phyloP scores from a whole-genome alignment of 37 sponge, comb jelly and placozoan species.

The Oopsacas minuta region DNA sequence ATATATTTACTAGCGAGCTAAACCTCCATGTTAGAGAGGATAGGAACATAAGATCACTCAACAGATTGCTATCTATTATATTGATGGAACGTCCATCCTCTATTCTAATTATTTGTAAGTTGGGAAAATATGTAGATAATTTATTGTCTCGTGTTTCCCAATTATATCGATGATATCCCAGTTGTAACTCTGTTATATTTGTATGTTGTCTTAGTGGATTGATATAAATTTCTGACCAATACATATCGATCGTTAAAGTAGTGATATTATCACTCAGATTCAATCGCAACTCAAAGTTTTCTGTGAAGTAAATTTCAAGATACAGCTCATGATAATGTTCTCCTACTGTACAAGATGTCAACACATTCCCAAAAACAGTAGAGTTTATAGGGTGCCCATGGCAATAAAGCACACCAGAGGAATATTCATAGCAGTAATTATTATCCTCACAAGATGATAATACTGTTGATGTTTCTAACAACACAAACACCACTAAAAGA shows the following conservation, averaged over 20 bases:
- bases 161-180: neutral
- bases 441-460: no score
- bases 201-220: neutral
- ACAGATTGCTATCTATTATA: neutral
- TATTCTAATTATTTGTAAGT: neutral
- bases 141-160: neutral
- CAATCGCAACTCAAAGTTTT: neutral
- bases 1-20: neutral
- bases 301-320: neutral
- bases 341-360: neutral
- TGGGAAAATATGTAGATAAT: neutral
- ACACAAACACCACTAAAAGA: no score
- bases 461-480: no score
- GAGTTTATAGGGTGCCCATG: no score
- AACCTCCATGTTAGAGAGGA: neutral
- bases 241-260: neutral
- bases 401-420: no score
- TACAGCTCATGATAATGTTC: neutral
- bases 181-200: neutral
- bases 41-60: neutral
- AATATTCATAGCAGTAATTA: no score
- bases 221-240: neutral
- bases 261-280: neutral
- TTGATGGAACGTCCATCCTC: neutral
- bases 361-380: neutral